phyloP scores from a whole-genome alignment of 2,888 invertebrate species.

The Boloria selene region DNA sequence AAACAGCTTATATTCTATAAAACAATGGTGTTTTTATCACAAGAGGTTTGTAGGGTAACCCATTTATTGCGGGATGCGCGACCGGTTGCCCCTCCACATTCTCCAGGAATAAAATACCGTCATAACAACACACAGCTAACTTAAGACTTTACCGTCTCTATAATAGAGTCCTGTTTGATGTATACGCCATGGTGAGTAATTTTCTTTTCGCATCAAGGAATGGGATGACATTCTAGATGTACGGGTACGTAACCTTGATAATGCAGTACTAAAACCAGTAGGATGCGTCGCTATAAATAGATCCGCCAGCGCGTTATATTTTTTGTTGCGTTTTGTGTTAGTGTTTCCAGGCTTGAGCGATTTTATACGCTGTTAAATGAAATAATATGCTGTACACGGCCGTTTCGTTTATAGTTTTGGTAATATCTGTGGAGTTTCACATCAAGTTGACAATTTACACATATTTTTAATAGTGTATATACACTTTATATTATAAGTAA shows the following conservation, averaged over 20 bases:
- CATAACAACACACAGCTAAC: slow-evolving; percentile 31
- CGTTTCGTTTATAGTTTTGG: too few relatives aligned
- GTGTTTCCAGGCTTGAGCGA: slow-evolving; percentile 66
- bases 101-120: slow-evolving; percentile 64
- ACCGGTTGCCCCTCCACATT: slow-evolving; percentile 65
- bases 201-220: slow-evolving; percentile 52
- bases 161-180: slow-evolving; percentile 49
- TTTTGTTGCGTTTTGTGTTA: slow-evolving; percentile 63
- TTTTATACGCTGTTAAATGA: slow-evolving; percentile 66
- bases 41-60: slow-evolving; percentile 81
- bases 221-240: slow-evolving; percentile 63
- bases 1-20: slow-evolving; percentile 27
- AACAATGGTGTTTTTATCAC: slow-evolving; percentile 63
- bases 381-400: slow-evolving; percentile 23
- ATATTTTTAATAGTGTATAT: too few relatives aligned
- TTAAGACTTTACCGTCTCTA: slow-evolving; percentile 42
- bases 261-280: slow-evolving; percentile 71
- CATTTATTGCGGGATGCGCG: slow-evolving; percentile 69
- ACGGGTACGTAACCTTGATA: slow-evolving; percentile 74
- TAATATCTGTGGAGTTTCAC: neutral
- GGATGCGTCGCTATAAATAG: slow-evolving; percentile 78
- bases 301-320: slow-evolving; percentile 63
- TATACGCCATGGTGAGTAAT: slow-evolving; percentile 40
- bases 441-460: too few relatives aligned
- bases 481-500: too few relatives aligned